Percentiles rank a stretch among this genome's conserved stretches.
Conservation (phyloP, 2,797 vertebrate genomes). For the Fistularia tabacaria region DNA sequence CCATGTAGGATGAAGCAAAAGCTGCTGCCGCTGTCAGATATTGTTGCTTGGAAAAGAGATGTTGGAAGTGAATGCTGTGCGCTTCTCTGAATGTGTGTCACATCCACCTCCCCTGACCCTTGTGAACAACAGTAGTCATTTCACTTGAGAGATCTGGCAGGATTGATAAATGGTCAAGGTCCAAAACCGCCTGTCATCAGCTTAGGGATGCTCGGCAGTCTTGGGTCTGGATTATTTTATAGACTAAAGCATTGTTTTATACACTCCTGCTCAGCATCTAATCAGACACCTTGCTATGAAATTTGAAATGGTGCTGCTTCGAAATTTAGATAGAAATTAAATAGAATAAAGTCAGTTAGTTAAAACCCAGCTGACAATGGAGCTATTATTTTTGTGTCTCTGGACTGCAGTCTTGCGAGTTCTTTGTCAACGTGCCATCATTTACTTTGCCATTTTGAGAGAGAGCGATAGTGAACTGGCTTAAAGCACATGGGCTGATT, state of each 20-base stretch:
- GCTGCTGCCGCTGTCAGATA: conserved; percentile 18
- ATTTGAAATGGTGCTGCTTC: conserved; percentile 45
- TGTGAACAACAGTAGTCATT: conserved; percentile 50
- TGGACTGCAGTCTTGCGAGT: conserved; percentile 29
- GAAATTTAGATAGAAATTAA: conserved; percentile 17
- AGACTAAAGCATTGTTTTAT: conserved; percentile 34
- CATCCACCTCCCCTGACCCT: conserved; percentile 56
- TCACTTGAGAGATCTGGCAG: conserved; percentile 27
- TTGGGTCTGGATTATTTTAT: conserved; percentile 32
- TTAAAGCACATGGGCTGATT: conserved; percentile 1
- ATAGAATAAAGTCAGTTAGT: no score
- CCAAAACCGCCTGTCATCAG: conserved; percentile 38
- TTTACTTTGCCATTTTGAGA: conserved; percentile 17
- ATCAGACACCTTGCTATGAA: conserved; percentile 26
- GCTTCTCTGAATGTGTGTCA: conserved; percentile 53
- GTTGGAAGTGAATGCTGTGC: conserved; percentile 25
- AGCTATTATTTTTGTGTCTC: conserved; percentile 15
- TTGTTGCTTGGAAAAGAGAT: conserved; percentile 16
- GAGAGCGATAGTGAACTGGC: no score
- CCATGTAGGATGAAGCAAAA: conserved; percentile 26
- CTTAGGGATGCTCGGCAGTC: conserved; percentile 32
- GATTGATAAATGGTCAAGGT: conserved; percentile 34
- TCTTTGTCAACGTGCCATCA: conserved; percentile 41
- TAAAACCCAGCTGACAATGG: conserved; percentile 2
- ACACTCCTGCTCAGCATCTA: conserved; percentile 40